Evolutionary conservation across 2,797 vertebrate genomes (phyloP).

Genomic region (Bovichtus diacanthus): DNA sequence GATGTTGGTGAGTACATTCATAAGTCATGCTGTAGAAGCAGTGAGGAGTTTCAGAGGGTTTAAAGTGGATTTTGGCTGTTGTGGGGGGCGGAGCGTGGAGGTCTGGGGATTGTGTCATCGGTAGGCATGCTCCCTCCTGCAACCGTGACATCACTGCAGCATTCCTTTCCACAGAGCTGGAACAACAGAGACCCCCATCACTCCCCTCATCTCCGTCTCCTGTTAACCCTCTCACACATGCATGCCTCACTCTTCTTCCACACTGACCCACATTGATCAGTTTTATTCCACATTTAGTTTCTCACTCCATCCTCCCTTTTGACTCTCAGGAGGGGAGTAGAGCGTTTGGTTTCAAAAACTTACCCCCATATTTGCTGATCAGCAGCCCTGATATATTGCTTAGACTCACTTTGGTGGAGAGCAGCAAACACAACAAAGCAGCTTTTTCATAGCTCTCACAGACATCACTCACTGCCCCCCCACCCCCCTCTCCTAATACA

Average conservation of each 20-base stretch:
- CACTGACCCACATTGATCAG: constrained; percentile 26
- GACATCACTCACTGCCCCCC: constrained; percentile 51
- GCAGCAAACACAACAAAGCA: constrained; percentile 69
- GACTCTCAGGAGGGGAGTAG: constrained; percentile 8
- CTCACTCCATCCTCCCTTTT: constrained; percentile 33
- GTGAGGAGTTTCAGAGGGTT: constrained; percentile 59
- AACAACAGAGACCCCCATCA: constrained; percentile 82
- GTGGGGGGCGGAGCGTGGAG: constrained; percentile 71
- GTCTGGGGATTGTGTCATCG: constrained; percentile 85
- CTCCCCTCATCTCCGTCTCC: constrained; percentile 64
- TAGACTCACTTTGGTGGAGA: constrained; percentile 42
- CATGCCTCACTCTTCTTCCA: constrained; percentile 37
- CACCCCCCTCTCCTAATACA: constrained; percentile 42
- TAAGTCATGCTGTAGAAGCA: constrained; percentile 33
- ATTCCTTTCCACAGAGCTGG: constrained; percentile 85
- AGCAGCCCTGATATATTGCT: constrained; percentile 64
- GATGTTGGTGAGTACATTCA: constrained; percentile 24
- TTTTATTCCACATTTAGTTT: constrained; percentile 20
- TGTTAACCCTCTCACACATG: constrained; percentile 67
- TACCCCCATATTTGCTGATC: constrained; percentile 75
- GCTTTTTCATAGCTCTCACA: constrained; percentile 66
- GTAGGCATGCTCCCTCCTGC: constrained; percentile 85
- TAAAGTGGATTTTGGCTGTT: constrained; percentile 67
- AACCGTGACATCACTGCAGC: constrained; percentile 85
- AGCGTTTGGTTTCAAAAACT: constrained; percentile 50